Evolutionary conservation across 1,140 invertebrate genomes (phyloP).

Genomic region (Brachionus rubens): DNA sequence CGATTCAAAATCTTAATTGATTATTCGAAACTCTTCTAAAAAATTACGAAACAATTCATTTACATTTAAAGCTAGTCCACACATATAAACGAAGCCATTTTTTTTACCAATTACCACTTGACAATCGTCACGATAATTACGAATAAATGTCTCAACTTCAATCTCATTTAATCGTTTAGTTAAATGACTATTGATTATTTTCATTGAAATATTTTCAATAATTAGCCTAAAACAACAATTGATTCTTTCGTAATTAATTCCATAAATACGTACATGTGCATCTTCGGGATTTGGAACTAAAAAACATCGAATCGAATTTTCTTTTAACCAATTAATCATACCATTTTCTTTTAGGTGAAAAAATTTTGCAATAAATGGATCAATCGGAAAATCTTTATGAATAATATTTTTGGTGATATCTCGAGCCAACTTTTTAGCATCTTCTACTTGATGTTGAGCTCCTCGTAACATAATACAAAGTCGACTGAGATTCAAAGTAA

Average conservation of each 20-base stretch:
- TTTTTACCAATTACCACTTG: neutral
- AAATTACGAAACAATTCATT: neutral
- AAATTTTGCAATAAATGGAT: neutral
- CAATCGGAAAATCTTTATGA: neutral
- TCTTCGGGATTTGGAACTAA: neutral
- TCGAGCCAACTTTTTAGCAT: neutral
- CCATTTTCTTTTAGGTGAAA: neutral
- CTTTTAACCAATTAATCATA: constrained; percentile 21
- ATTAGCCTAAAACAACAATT: neutral
- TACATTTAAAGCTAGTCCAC: neutral
- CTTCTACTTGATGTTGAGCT: neutral
- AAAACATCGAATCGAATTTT: neutral
- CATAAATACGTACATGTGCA: neutral
- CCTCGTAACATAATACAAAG: neutral
- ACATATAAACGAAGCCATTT: neutral
- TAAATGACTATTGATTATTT: neutral
- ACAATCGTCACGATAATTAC: neutral
- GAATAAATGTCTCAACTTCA: neutral
- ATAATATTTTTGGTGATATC: neutral
- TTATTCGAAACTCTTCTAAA: neutral
- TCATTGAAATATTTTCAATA: neutral
- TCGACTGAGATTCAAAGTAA: neutral
- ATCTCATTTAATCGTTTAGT: neutral
- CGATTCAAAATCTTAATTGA: too few species aligned
- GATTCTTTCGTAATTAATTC: neutral